Evolutionary conservation across 2,888 invertebrate genomes (phyloP).

Genomic region (Zygothrica quintamaculata): DNA sequence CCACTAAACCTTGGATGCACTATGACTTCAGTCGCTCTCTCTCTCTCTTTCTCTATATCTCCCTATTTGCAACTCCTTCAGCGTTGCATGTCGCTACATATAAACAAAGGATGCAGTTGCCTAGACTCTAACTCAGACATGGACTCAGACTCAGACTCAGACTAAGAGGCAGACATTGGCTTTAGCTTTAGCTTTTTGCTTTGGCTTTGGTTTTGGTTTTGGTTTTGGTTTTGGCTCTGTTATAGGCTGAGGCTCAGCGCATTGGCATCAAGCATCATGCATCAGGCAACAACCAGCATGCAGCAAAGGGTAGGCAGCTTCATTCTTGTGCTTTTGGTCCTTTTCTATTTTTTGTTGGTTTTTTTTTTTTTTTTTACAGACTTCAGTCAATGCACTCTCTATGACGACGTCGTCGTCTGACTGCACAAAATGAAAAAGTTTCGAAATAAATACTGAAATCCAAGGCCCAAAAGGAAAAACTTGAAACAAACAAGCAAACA

Average conservation of each 20-base stretch:
- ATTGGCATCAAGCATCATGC: too few species aligned
- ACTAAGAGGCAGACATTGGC: not conserved
- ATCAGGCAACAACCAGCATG: too few species aligned
- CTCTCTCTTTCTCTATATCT: too few species aligned
- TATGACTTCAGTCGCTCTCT: too few species aligned
- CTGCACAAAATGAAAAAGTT: constrained; percentile 81
- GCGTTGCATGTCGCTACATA: constrained; percentile 70
- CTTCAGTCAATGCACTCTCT: constrained; percentile 82
- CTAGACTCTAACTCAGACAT: constrained; percentile 25
- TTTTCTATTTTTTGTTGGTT: constrained; percentile 31
- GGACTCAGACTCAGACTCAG: constrained; percentile 3
- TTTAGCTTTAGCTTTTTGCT: constrained; percentile 1
- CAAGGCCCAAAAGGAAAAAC: constrained; percentile 70
- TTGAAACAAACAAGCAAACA: constrained; percentile 50
- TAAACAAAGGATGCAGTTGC: constrained; percentile 75
- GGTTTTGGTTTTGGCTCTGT: not conserved
- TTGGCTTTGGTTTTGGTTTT: not conserved
- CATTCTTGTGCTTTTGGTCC: constrained; percentile 51
- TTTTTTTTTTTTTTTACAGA: constrained; percentile 57
- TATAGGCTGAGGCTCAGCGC: constrained; percentile 4
- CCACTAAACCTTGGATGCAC: constrained; percentile 55
- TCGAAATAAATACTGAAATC: constrained; percentile 64
- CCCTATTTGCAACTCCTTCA: constrained; percentile 12
- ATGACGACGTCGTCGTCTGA: constrained; percentile 79
- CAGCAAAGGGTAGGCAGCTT: constrained; percentile 19